Evolutionary conservation across 2,888 invertebrate genomes (phyloP), one percentile per base, ranked within the genome.

Genomic region (Malacosoma neustria): DNA sequence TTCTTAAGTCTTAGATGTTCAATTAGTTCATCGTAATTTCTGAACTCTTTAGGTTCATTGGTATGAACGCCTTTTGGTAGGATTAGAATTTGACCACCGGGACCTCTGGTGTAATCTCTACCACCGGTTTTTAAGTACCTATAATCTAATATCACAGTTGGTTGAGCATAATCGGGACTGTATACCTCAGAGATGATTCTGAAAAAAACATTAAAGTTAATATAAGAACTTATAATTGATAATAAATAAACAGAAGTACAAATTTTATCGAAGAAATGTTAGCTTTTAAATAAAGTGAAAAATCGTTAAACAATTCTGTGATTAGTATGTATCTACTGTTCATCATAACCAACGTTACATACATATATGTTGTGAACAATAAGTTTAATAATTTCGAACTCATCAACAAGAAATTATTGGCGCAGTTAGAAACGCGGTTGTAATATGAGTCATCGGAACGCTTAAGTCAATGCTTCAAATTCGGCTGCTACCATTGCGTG

Each of bases 71-170:
- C 58, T 40, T 58, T 67, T 0, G 82, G 82, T 1, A 82, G 56
- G 30, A 84, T 77, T 9, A 82, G 56, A 40, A 76, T 59, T 40
- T 80, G 79, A 1, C 80, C 81, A 0, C 81, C 79, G 0, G 73
- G 72, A 0, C 75, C 68, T 3, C 76, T 69, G 0, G 67, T 64
- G 58, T 79, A 82, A 45, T 76, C 72, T 30, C 80, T 62, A 4
- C 81, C 81, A 1, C 79, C 81, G 0, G 74, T 63, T 49, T 75
- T 79, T 34, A 75, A 41, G 54, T 77, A 81, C 36, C 82, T 62
- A 51, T 77, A 84, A 66, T 84, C 82, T 11, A 84, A 49, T 29
- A 74, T 50, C 57, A 70, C 63, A 5, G 65, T 69, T 1, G 79
- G 81, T 42, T 80, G 72, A 39, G 62, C 57, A 52, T 72, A 82